These are phyloP conservation scores for Pseudanteris insignis DNA, from an alignment of 2,888 invertebrate species.

Conservation along the genomic window DNA sequence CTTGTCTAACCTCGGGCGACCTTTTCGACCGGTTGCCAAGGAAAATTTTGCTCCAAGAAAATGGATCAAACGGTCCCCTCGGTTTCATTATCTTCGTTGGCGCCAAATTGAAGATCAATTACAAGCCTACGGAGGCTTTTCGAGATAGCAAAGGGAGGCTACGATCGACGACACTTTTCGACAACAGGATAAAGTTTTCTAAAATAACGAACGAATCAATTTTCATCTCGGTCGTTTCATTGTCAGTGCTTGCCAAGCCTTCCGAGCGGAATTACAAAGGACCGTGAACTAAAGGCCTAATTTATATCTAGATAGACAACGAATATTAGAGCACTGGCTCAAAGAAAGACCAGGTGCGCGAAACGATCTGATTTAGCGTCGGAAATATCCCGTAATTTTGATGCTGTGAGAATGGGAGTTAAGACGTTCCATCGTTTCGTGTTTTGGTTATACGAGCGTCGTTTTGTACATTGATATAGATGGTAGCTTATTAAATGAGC, in stretches of 20 bases:
- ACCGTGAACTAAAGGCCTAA: constrained; percentile 17
- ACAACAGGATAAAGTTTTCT: constrained; percentile 4
- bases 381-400: constrained; percentile 18
- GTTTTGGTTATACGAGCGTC: constrained; percentile 16
- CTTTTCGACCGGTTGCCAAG: constrained; percentile 26
- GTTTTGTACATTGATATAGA: constrained; percentile 10
- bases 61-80: constrained; percentile 31
- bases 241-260: constrained; percentile 29
- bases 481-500: constrained; percentile 6
- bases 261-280: constrained; percentile 41
- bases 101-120: constrained; percentile 52
- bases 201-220: not conserved
- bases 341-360: constrained; percentile 39
- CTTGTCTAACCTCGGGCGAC: constrained; percentile 13
- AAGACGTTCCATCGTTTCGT: constrained; percentile 12
- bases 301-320: constrained; percentile 20
- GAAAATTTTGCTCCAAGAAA: constrained; percentile 43
- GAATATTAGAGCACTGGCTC: constrained; percentile 22
- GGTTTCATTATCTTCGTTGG: constrained; percentile 48
- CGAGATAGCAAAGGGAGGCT: constrained; percentile 12
- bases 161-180: constrained; percentile 11
- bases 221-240: not conserved
- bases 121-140: constrained; percentile 28
- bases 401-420: not conserved
- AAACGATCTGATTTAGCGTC: constrained; percentile 21